A percentile compares a stretch with the other conserved stretches of the same genome.
Evolutionary conservation across 2,113 vertebrate species (phyloP).

Genomic region (Corythornis vintsioides): DNA sequence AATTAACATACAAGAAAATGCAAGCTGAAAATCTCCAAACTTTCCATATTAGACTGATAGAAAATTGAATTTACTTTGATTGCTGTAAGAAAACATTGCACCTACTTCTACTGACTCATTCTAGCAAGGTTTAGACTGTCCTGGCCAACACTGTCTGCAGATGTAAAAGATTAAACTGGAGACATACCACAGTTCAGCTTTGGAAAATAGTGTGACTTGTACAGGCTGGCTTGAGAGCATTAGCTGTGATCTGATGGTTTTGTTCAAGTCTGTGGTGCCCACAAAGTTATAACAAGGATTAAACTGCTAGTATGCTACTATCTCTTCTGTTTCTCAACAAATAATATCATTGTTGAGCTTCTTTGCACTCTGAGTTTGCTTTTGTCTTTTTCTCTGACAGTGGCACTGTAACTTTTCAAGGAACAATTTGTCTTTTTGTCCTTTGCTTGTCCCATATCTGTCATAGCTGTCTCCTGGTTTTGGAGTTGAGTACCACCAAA

Average conservation of each 20-base stretch:
- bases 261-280: background rate
- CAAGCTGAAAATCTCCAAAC: constrained; percentile 61
- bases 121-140: background rate
- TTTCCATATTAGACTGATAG: constrained; percentile 39
- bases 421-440: background rate
- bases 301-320: background rate
- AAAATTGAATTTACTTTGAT: constrained; percentile 37
- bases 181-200: background rate
- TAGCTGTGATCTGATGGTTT: background rate
- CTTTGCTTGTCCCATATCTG: background rate
- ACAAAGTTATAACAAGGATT: background rate
- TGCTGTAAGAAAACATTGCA: background rate
- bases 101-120: background rate
- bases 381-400: background rate
- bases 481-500: background rate
- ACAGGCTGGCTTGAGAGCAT: background rate
- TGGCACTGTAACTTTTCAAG: background rate
- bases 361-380: background rate
- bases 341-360: background rate
- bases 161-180: background rate
- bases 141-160: background rate
- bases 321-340: background rate
- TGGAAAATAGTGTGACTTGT: background rate
- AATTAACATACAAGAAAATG: constrained; percentile 63
- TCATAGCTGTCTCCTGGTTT: background rate